Evolutionary conservation across 23 tunicate species (phyloP).

Genomic region (Ciona savignyi): DNA sequence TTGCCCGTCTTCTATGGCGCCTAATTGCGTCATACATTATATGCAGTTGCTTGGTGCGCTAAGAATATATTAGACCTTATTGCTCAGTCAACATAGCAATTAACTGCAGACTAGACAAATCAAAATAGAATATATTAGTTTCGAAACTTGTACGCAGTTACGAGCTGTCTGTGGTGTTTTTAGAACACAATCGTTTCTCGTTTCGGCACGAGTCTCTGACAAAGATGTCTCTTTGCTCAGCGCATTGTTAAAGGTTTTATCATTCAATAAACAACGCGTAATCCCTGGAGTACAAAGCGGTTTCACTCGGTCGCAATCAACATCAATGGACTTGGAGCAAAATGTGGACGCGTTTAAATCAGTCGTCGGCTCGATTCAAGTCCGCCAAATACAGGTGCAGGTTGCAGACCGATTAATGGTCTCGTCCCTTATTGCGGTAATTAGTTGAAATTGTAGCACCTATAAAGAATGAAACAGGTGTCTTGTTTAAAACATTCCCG

Average conservation of each 20-base stretch:
- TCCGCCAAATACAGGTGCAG: neutral
- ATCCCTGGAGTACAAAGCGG: neutral
- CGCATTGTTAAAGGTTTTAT: neutral
- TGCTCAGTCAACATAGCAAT: no score
- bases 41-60: no score
- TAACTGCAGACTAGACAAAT: no score
- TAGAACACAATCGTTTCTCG: no score
- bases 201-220: no score
- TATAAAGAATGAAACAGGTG: neutral
- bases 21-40: no score
- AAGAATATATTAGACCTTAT: no score
- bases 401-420: neutral
- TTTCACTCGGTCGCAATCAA: neutral
- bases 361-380: neutral
- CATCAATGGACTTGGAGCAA: no score
- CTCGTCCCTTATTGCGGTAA: neutral
- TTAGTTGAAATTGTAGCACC: neutral
- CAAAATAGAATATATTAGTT: no score
- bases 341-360: neutral
- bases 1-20: no score
- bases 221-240: neutral
- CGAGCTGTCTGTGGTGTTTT: no score
- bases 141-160: no score
- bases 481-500: neutral
- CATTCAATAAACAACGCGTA: neutral